Conservation (phyloP, 2,888 invertebrate species). For the Odontomyia ornata region DNA sequence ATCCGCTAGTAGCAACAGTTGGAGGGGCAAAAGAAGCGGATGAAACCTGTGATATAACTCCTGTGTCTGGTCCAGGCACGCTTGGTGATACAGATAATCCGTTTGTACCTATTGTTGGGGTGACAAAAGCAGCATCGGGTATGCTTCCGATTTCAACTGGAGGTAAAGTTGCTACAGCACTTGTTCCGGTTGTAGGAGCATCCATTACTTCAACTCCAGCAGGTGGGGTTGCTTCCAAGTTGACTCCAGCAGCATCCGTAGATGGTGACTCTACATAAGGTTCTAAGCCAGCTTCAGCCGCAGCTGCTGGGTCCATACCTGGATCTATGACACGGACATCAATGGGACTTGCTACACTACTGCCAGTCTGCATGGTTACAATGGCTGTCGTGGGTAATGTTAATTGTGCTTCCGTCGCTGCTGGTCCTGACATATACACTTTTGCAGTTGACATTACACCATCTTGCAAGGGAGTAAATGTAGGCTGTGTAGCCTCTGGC, state of each 20-base stretch:
- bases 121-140: not conserved
- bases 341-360: not conserved
- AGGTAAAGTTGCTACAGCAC: constrained; percentile 17
- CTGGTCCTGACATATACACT: not conserved
- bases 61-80: too few relatives aligned
- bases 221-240: constrained; percentile 1
- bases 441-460: not conserved
- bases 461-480: not conserved
- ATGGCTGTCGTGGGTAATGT: not conserved
- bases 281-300: not conserved
- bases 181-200: constrained; percentile 6
- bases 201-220: not conserved
- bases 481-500: not conserved
- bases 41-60: too few relatives aligned
- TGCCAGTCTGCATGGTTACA: not conserved
- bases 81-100: too few relatives aligned
- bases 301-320: not conserved
- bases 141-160: constrained; percentile 7
- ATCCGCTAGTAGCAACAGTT: too few relatives aligned
- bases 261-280: constrained; percentile 2
- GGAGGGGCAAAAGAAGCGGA: too few relatives aligned
- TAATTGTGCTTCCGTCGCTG: not conserved
- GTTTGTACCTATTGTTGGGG: not conserved
- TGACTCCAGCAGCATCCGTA: not conserved
- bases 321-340: not conserved